A percentile compares a stretch with the other conserved stretches of the same genome.
Conservation (phyloP, 2,797 vertebrate genomes). For the Monodelphis domestica region DNA sequence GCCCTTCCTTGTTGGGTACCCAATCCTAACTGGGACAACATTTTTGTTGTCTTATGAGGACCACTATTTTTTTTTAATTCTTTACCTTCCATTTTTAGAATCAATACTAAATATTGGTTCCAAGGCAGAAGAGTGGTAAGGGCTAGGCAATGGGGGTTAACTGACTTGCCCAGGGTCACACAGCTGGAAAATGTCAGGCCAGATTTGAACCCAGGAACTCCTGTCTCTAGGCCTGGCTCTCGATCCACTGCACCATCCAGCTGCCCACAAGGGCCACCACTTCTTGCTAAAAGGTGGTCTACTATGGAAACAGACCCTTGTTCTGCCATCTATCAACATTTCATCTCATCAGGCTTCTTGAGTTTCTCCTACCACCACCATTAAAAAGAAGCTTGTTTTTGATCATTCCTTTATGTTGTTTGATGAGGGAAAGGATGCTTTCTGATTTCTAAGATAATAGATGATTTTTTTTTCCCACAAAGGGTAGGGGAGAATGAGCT, state of each 20-base stretch:
- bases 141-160: no score
- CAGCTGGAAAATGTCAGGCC: no score
- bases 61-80: no score
- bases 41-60: neutral
- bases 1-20: neutral
- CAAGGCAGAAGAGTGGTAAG: no score
- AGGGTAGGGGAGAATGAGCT: neutral
- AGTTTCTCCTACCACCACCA: neutral
- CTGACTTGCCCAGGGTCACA: no score
- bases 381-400: neutral
- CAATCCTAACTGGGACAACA: neutral
- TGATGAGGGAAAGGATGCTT: neutral
- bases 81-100: no score
- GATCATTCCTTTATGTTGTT: neutral
- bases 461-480: neutral
- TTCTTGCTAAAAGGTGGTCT: neutral
- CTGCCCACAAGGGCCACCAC: neutral
- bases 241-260: no score
- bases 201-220: no score
- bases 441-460: neutral
- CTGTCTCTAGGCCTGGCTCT: no score
- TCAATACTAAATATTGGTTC: no score
- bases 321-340: neutral
- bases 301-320: neutral
- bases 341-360: neutral